Evolutionary conservation across 2,113 vertebrate species (phyloP), one percentile per base, ranked within the genome.

Genomic region (Perca fluviatilis): DNA sequence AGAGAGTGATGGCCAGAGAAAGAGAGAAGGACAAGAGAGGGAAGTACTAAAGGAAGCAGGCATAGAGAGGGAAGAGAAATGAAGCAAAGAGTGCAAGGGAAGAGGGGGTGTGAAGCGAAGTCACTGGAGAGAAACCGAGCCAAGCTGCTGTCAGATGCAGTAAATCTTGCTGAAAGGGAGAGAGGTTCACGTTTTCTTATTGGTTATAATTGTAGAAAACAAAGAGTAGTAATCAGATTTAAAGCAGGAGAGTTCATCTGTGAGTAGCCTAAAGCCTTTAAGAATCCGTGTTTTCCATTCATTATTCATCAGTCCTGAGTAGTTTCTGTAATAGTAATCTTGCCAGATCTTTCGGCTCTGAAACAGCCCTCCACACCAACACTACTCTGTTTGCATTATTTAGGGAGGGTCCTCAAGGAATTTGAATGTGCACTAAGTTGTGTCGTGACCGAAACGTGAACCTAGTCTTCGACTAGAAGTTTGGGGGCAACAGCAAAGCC

Each of bases 71-170:
- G 7, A 1, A 1, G 33, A 23, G 12, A 18, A 33, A 47, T 50
- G 25, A 67, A 49, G 54, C 2, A 54, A n/a, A 33, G 50, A 19
- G 9, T 15, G 49, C 27, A 33, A 6, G 33, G 36, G 36, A 1
- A 10, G 14, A 1, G 9, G 40, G 4, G 49, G 51, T 33, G 61
- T 63, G 51, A 82, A 15, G 46, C 1, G 7, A 30, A 56, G 9
- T 61, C 77, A 60, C n/a, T n/a, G 71, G 68, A 87, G 77, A 69
- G 56, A 64, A 77, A 49, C 16, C 0, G 2, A 83, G 30, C 56
- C 0, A 25, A 67, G 75, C 75, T 67, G 67, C 72, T 80, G 61
- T 75, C 64, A 51, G 63, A 85, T 13, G 25, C 43, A 36, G 15
- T 19, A 57, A 65, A 71, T 66, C 23, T 43, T 36, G 0, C n/a